phyloP scores from a whole-genome alignment of 2,113 vertebrate genomes.

The Dinomys branickii region DNA sequence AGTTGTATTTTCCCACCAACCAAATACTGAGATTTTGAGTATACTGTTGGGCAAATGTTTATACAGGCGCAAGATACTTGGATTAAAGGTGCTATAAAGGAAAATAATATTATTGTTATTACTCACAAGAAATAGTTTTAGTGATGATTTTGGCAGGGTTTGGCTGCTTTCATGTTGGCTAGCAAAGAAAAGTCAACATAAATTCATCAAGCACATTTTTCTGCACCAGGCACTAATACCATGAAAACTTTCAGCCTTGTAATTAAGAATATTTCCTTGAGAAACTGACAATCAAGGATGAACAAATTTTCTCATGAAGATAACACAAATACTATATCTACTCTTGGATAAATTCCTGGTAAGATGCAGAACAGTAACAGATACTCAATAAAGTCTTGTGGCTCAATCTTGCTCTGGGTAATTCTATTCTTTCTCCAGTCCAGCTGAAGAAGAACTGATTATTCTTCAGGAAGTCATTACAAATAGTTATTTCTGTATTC shows the following conservation, averaged over 20 bases:
- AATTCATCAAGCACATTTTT: constrained; percentile 67
- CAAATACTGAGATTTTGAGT: constrained; percentile 59
- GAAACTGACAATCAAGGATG: constrained; percentile 17
- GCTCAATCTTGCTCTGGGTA: neutral
- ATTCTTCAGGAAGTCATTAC: neutral
- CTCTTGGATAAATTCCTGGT: constrained; percentile 5
- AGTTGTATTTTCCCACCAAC: constrained; percentile 41
- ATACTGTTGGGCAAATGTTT: constrained; percentile 62
- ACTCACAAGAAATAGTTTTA: constrained; percentile 73
- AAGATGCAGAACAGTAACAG: neutral
- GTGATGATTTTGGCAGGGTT: constrained; percentile 70
- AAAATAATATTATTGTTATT: constrained; percentile 75
- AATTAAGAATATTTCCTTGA: constrained; percentile 56
- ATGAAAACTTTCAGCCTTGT: neutral
- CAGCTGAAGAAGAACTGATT: neutral
- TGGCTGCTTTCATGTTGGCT: constrained; percentile 55
- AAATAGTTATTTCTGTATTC: constrained; percentile 21
- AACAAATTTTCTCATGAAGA: constrained; percentile 51
- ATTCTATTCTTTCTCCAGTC: neutral
- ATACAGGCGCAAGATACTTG: constrained; percentile 62
- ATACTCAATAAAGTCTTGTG: constrained; percentile 20
- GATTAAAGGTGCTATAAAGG: constrained; percentile 61
- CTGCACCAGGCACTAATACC: constrained; percentile 14
- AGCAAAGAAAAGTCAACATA: constrained; percentile 69
- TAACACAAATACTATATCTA: constrained; percentile 28